phyloP scores from a whole-genome alignment of 2,888 invertebrate species.

The Temnothorax rugatulus region DNA sequence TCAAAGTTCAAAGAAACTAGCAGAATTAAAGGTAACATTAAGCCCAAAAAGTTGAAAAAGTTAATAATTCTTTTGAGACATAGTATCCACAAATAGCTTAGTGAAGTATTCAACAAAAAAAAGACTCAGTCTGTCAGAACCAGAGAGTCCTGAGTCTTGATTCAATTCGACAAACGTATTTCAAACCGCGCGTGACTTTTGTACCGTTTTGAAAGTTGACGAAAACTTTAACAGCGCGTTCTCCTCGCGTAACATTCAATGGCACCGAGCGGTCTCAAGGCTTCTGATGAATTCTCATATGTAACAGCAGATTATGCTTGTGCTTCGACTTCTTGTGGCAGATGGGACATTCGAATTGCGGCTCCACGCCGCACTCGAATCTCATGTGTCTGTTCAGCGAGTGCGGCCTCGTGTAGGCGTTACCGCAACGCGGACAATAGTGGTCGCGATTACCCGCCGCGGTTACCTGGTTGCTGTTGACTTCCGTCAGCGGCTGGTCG shows the following conservation, averaged over 20 bases:
- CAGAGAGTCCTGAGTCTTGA: not conserved
- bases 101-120: not conserved
- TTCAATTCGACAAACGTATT: not conserved
- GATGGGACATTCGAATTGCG: conserved; percentile 89
- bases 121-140: not conserved
- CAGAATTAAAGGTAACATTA: not conserved
- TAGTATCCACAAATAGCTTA: not conserved
- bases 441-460: conserved; percentile 68
- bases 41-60: not conserved
- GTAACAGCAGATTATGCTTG: conserved; percentile 87
- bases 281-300: conserved; percentile 86
- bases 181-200: not conserved
- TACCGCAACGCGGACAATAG: conserved; percentile 88
- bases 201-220: not conserved
- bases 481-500: conserved; percentile 12
- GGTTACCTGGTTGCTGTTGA: conserved; percentile 49
- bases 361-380: conserved; percentile 89
- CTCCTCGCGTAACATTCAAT: conserved; percentile 2
- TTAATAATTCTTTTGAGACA: not conserved
- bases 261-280: conserved; percentile 63
- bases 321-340: conserved; percentile 89
- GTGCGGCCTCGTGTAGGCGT: conserved; percentile 88
- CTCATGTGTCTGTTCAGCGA: conserved; percentile 88
- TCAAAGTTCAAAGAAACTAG: not conserved
- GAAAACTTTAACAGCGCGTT: not conserved